A percentile compares a stretch with the other conserved stretches of the same genome.
These are phyloP conservation scores for Monodelphis domestica DNA, from an alignment of 2,797 vertebrate genomes.

Conservation along the genomic window DNA sequence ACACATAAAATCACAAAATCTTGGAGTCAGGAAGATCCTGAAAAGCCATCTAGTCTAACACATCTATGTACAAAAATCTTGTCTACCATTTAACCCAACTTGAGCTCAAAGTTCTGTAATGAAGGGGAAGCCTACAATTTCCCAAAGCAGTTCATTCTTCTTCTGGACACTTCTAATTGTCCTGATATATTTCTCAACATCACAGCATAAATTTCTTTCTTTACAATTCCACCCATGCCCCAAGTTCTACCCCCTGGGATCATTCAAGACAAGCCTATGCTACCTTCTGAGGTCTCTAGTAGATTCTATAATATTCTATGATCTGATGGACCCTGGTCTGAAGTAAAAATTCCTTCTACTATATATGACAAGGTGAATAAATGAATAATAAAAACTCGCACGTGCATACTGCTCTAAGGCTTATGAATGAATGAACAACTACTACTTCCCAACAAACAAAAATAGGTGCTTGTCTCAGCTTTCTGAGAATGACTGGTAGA, in stretches of 20 bases:
- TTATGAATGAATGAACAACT: background rate
- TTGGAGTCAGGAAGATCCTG: background rate
- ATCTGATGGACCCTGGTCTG: background rate
- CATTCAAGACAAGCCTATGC: background rate
- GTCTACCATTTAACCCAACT: background rate
- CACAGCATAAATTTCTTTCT: background rate
- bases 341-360: background rate
- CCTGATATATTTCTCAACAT: background rate
- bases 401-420: background rate
- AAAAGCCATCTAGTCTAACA: background rate
- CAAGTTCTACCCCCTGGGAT: background rate
- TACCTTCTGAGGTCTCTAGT: background rate
- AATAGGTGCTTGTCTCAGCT: background rate
- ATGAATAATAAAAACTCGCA: background rate
- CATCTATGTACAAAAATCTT: background rate
- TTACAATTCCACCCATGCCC: background rate
- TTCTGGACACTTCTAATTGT: background rate
- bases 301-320: background rate
- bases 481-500: background rate
- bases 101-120: background rate
- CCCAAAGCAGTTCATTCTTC: background rate
- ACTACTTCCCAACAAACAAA: background rate
- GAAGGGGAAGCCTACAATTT: background rate
- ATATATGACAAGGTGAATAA: background rate
- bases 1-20: background rate